These are phyloP conservation scores for Hedya salicella DNA, from an alignment of 2,888 invertebrate species.

Conservation along the genomic window DNA sequence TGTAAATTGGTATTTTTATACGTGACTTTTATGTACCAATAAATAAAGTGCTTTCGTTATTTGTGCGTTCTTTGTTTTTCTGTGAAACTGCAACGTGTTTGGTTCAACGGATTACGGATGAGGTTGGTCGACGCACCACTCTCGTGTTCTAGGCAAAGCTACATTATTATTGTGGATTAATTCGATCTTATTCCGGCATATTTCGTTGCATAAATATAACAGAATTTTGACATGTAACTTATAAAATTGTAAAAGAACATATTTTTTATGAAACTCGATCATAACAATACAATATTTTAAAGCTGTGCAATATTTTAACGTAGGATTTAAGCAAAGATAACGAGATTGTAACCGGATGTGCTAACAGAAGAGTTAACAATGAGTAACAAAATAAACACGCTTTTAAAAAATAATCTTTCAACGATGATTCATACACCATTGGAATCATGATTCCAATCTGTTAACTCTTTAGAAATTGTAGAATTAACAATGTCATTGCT, in stretches of 20 bases:
- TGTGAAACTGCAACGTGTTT: constrained; percentile 84
- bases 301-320: no score
- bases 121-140: constrained; percentile 79
- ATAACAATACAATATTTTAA: no score
- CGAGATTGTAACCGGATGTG: no score
- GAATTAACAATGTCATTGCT: background rate
- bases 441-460: background rate
- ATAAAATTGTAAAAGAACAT: background rate
- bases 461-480: background rate
- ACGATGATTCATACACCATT: background rate
- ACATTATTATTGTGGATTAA: constrained; percentile 66
- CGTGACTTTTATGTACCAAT: constrained; percentile 54
- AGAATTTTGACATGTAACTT: no score
- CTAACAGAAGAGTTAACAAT: no score
- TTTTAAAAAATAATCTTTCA: no score
- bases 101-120: constrained; percentile 83
- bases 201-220: constrained; percentile 49
- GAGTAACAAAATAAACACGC: no score
- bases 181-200: constrained; percentile 68
- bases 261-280: no score
- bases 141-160: constrained; percentile 63
- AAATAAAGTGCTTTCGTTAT: constrained; percentile 66
- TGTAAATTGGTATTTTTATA: constrained; percentile 49
- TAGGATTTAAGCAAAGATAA: no score
- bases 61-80: constrained; percentile 77